phyloP scores from a whole-genome alignment of 2,797 vertebrate species.

The Sebastolobus alascanus region DNA sequence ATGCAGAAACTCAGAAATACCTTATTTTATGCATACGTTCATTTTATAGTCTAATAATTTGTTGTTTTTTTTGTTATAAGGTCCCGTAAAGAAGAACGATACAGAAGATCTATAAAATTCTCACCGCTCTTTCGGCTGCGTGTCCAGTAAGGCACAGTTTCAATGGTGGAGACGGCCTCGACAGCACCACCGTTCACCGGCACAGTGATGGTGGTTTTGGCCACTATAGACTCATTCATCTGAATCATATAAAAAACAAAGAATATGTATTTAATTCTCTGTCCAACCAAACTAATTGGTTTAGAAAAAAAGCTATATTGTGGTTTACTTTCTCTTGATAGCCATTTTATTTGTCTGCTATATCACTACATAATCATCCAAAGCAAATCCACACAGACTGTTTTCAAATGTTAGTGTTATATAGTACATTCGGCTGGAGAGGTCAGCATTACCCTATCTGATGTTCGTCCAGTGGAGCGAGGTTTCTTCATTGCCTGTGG shows the following conservation, averaged over 20 bases:
- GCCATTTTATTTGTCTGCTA: neutral
- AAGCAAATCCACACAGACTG: neutral
- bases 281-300: neutral
- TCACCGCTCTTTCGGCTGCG: slow-evolving; percentile 87
- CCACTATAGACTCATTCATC: slow-evolving; percentile 93
- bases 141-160: slow-evolving; percentile 88
- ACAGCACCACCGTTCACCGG: slow-evolving; percentile 90
- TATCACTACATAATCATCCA: neutral
- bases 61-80: neutral
- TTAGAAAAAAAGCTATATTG: neutral
- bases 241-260: slow-evolving; percentile 57
- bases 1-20: neutral
- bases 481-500: slow-evolving; percentile 89
- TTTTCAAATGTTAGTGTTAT: slow-evolving; percentile 14
- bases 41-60: neutral
- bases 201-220: slow-evolving; percentile 93
- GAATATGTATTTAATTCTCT: neutral
- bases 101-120: slow-evolving; percentile 17
- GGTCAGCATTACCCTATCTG: slow-evolving; percentile 86
- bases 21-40: neutral
- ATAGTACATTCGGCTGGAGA: slow-evolving; percentile 39
- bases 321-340: neutral
- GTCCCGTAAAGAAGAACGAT: neutral
- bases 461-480: slow-evolving; percentile 85
- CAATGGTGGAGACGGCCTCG: slow-evolving; percentile 92